Base-by-base conservation (phyloP, 2,113 vertebrate genomes). In the Deroptyus accipitrinus region DNA sequence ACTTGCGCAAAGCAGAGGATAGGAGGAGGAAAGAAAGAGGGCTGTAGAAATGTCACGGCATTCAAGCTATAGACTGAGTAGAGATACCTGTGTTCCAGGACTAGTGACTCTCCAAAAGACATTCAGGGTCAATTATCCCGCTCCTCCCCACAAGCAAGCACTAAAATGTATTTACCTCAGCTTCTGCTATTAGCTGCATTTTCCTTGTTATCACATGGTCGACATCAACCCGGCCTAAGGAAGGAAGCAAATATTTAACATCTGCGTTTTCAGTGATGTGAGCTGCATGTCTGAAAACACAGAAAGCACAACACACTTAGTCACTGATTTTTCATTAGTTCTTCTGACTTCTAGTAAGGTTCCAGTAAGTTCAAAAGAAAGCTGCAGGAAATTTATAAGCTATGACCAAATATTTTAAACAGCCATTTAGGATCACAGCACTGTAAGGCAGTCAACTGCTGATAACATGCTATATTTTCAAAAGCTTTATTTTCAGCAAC, bases 141-240 rank as follows among this genome's bases (percentile, higher is more conserved):
- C 73, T 89, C 62, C 64, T 55, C 66, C 79, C 51, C 86, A 82
- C 35, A 81, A 72, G 39, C 30, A 51, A 90, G 22, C 10, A 39
- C n/a, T 25, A 70, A 13, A 66, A 11, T 44, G 22, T 76, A 86
- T 85, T 98, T 97, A 98, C 98, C 98, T 98, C 98, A 42, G 98
- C 98, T 90, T 98, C 98, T 81, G 95, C 97, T 81, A 97, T 97
- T 37, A 98, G 92, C 51, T 97, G 97, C 96, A 98, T 97, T 95
- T 98, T 98, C 94, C 97, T 98, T 54, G 93, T 97, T 94, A 98
- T 86, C 83, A 96, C 73, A 20, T 97, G 97, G 66, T 98, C 98
- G 1, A 98, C 77, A 90, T 98, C 96, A 90, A 97, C 70, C n/a
- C 51, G 89, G 89, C 98, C 98, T 98, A 96, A 79, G 42, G 70